A percentile compares a stretch with the other conserved stretches of the same genome.
Evolutionary conservation across 2,888 invertebrate genomes (phyloP).

Genomic region (Axea sp.): DNA sequence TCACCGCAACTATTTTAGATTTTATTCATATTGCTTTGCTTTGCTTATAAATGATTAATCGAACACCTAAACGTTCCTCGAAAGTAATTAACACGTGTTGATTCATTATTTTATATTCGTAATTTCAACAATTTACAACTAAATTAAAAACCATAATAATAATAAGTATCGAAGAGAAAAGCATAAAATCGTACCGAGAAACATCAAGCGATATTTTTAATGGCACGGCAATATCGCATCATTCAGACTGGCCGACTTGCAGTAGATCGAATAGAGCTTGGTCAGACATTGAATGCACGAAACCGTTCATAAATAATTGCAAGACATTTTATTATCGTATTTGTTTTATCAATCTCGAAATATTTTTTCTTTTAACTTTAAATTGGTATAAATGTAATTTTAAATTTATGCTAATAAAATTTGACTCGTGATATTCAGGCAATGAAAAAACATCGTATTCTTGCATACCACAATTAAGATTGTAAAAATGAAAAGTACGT

Average conservation of each 20-base stretch:
- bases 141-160: conserved; percentile 5
- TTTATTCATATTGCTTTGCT: too few relatives aligned
- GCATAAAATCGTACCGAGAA: conserved; percentile 21
- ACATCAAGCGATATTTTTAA: conserved; percentile 30
- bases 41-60: too few relatives aligned
- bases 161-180: conserved; percentile 8
- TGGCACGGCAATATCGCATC: conserved; percentile 7
- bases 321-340: conserved; percentile 11
- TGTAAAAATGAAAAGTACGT: too few relatives aligned
- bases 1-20: too few relatives aligned
- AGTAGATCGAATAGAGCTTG: conserved; percentile 57
- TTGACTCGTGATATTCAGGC: too few relatives aligned
- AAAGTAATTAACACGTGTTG: conserved; percentile 33
- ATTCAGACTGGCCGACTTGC: conserved; percentile 9
- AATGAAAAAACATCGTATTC: too few relatives aligned
- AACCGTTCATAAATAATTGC: conserved; percentile 41
- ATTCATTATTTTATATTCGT: conserved; percentile 23
- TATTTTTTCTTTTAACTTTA: not conserved
- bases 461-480: too few relatives aligned
- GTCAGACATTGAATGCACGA: conserved; percentile 45
- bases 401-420: too few relatives aligned
- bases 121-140: conserved; percentile 7
- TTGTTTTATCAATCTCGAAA: not conserved
- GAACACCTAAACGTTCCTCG: conserved; percentile 14
- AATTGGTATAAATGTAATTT: not conserved